Base-by-base conservation (phyloP, 2,888 invertebrate species). In the Hetaerina titia region DNA sequence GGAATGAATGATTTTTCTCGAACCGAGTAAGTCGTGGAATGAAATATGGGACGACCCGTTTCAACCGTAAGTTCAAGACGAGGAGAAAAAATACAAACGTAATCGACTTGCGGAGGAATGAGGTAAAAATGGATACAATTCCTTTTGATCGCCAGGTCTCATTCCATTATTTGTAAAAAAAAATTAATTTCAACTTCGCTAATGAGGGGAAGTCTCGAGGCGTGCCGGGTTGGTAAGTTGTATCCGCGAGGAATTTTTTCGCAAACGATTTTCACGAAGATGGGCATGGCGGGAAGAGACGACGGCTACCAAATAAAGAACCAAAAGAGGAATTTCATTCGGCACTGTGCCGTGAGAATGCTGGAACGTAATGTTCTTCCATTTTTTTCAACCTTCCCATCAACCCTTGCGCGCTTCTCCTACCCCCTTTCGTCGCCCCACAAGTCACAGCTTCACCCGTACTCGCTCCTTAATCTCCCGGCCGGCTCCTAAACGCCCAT, bases 361-460 rank as follows among this genome's bases (percentile, higher is more conserved):
- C 64, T 90, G 19, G 45, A 64, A 2, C 58, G 56, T 89, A 64
- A 90, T 69, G 64, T 64, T 81, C 81, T 45, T 57, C 58, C 89
- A 89, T 89, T 89, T 89, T 89, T 89, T 89, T 31, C 31, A 31
- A 13, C 81, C 31, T 81, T 31, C 81, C 81, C 81, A 2, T 69
- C 69, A 69, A 81, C 81, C 81, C 81, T 31, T 31, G 81, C 13
- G 81, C n/a, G 31, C n/a, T 31, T 31, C 81, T 31, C 81, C 81
- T 31, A 31, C 5, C n/a, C 25, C 81, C 81, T 22, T 96, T 96
- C 95, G 25, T 95, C 95, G 95, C 60, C 31, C 81, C 31, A 13
- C 25, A 25, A 81, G 25, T 81, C 81, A 81, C 31, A 31, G 11
- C 81, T 9, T 81, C 81, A 15, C 60, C 60, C 60, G 17, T 45